Percentiles rank a stretch among this genome's conserved stretches.
Conservation (phyloP, 1,140 invertebrate genomes). For the Drosophila navojoa region DNA sequence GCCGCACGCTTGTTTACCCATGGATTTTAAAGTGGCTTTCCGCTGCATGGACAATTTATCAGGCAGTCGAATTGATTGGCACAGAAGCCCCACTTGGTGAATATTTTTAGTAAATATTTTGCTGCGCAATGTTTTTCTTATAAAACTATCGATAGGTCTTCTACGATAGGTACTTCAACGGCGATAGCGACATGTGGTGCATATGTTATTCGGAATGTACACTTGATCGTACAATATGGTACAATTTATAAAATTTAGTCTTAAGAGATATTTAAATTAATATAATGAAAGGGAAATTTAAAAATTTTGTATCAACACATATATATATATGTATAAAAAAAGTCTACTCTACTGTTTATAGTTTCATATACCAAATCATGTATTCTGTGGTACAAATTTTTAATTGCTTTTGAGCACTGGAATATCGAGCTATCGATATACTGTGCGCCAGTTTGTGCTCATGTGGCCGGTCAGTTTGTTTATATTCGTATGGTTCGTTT, state of each 20-base stretch:
- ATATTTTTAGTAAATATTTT: constrained; percentile 31
- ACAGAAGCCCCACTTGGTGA: constrained; percentile 13
- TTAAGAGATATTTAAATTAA: no score
- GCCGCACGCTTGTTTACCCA: constrained; percentile 64
- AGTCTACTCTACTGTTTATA: no score
- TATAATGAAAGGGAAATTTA: no score
- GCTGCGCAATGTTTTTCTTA: constrained; percentile 37
- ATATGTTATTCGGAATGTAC: neutral
- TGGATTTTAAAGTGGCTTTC: constrained; percentile 53
- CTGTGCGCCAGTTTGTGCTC: neutral
- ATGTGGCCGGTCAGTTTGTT: constrained; percentile 13
- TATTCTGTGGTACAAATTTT: neutral
- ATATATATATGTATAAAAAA: no score
- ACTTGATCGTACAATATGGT: no score
- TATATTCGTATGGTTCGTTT: neutral
- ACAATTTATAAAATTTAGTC: no score
- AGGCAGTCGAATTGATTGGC: constrained; percentile 15
- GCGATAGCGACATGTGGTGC: neutral
- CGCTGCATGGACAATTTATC: constrained; percentile 47
- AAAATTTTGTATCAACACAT: no score
- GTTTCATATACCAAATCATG: no score
- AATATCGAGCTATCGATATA: constrained; percentile 18
- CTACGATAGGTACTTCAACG: neutral
- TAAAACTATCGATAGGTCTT: constrained; percentile 20
- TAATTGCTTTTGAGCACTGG: constrained; percentile 1